Percentiles rank a stretch among this genome's conserved stretches.
phyloP scores from a whole-genome alignment of 2,797 vertebrate genomes.

The Bovichtus variegatus region DNA sequence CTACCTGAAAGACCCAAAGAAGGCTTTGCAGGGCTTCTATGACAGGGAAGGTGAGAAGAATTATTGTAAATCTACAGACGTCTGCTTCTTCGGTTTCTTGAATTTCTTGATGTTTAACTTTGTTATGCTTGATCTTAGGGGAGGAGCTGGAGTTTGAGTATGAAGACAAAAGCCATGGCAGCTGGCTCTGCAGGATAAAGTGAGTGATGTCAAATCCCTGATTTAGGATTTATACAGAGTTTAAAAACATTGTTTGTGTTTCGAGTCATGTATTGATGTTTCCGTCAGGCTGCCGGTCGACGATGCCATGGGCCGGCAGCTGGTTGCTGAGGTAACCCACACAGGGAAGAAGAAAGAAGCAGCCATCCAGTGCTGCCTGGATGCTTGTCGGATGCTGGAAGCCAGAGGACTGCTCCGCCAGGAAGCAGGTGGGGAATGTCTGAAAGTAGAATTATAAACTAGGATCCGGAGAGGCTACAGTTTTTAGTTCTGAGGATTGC shows the following conservation, averaged over 20 bases:
- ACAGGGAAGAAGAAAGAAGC: conserved; percentile 96
- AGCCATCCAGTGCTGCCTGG: conserved; percentile 92
- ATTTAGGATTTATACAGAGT: background rate
- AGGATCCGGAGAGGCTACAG: no score
- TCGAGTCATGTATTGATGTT: background rate
- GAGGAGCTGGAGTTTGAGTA: conserved; percentile 98
- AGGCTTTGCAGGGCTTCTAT: conserved; percentile 96
- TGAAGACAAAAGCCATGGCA: conserved; percentile 93
- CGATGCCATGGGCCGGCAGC: conserved; percentile 92
- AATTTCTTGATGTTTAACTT: background rate
- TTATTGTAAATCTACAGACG: background rate
- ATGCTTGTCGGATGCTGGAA: conserved; percentile 96
- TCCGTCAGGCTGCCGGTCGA: conserved; percentile 91
- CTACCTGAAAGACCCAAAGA: conserved; percentile 97
- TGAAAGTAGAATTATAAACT: background rate
- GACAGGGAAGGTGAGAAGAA: conserved; percentile 92
- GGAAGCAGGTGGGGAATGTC: conserved; percentile 89
- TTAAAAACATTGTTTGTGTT: background rate
- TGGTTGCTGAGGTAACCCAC: conserved; percentile 94
- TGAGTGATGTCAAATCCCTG: conserved; percentile 65
- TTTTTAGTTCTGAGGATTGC: background rate
- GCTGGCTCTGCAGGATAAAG: conserved; percentile 97
- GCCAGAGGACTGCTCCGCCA: conserved; percentile 94
- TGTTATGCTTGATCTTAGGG: conserved; percentile 77
- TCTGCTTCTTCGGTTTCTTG: background rate